Evolutionary conservation across 2,113 vertebrate genomes (phyloP).

Genomic region (Oncorhynchus tshawytscha): DNA sequence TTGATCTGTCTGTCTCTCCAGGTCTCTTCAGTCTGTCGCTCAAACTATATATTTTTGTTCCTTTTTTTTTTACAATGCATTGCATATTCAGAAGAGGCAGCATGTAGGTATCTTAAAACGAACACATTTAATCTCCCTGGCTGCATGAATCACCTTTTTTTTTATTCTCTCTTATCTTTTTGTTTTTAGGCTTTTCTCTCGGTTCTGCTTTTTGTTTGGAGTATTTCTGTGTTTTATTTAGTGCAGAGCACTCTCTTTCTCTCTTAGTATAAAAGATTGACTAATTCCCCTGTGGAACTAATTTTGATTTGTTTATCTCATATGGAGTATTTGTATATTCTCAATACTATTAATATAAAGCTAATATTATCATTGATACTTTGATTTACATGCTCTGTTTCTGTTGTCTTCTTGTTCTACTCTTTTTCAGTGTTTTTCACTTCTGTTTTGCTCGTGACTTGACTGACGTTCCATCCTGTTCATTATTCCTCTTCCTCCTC

Average conservation of each 20-base stretch:
- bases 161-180: constrained; percentile 31
- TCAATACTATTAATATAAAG: constrained; percentile 19
- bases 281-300: constrained; percentile 5
- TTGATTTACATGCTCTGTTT: constrained; percentile 9
- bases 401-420: constrained; percentile 17
- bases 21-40: constrained; percentile 65
- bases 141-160: constrained; percentile 68
- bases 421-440: constrained; percentile 9
- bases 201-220: neutral
- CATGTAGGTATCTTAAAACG: constrained; percentile 64
- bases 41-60: constrained; percentile 71
- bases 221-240: constrained; percentile 11
- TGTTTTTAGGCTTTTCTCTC: neutral
- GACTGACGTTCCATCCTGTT: constrained; percentile 36
- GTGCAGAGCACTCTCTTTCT: neutral
- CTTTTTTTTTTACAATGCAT: constrained; percentile 66
- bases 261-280: neutral
- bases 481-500: constrained; percentile 13
- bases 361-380: neutral
- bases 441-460: constrained; percentile 9
- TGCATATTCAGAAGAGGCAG: constrained; percentile 69
- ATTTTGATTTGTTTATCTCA: constrained; percentile 10
- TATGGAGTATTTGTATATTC: constrained; percentile 33
- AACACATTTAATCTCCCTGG: constrained; percentile 42
- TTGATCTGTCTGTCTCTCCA: constrained; percentile 26